phyloP scores from a whole-genome alignment of 2,113 vertebrate species.

The Ameiurus melas region DNA sequence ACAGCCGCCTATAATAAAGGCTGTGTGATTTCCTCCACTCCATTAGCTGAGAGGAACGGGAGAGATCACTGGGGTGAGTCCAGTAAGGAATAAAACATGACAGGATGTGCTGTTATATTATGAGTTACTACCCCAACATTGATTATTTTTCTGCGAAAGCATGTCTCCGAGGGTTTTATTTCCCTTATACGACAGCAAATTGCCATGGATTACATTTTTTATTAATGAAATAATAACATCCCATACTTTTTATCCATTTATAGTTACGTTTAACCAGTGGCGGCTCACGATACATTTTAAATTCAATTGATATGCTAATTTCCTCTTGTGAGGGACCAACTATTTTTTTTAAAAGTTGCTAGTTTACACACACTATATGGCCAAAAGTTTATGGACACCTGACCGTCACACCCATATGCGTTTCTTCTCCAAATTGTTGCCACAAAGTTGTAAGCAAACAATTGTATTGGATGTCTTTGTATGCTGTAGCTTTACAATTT shows the following conservation, averaged over 20 bases:
- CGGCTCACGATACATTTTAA: neutral
- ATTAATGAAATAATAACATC: neutral
- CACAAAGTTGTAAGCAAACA: neutral
- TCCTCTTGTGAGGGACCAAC: neutral
- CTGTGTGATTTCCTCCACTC: neutral
- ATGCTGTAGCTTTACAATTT: neutral
- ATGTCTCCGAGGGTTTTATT: neutral
- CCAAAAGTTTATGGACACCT: neutral
- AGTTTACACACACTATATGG: neutral
- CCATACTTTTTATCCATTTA: neutral
- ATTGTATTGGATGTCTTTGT: neutral
- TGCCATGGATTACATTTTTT: neutral
- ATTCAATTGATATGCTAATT: neutral
- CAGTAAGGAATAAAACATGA: neutral
- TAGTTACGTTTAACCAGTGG: neutral
- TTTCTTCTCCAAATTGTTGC: neutral
- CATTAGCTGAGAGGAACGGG: neutral
- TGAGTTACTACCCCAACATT: neutral
- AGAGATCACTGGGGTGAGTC: neutral
- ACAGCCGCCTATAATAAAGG: neutral
- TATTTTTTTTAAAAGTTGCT: neutral
- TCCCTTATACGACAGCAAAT: neutral
- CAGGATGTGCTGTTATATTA: neutral
- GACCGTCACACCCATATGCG: neutral
- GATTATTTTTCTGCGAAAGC: neutral